These are phyloP conservation scores for Meloidogyne hapla DNA, from an alignment of 1,140 invertebrate genomes.

Conservation along the genomic window DNA sequence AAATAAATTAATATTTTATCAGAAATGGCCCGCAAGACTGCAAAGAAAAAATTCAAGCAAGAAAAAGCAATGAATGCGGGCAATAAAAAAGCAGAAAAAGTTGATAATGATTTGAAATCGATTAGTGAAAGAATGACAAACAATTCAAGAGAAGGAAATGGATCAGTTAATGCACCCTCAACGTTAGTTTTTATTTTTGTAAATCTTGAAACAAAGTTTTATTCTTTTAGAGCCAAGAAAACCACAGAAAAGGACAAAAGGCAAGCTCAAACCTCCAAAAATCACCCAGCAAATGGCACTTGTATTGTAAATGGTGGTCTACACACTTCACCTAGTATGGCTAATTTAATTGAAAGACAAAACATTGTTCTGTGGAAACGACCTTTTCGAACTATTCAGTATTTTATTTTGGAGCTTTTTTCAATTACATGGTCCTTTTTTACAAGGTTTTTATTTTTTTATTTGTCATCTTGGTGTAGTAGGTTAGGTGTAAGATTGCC, in stretches of 20 bases:
- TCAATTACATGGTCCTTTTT: slow-evolving; percentile 26
- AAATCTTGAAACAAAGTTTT: neutral
- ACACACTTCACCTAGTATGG: slow-evolving; percentile 25
- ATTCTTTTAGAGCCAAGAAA: neutral
- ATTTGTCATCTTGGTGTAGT: no score
- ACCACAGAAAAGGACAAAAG: neutral
- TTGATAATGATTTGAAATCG: neutral
- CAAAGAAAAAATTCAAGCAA: neutral
- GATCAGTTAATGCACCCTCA: neutral
- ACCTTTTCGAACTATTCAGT: slow-evolving; percentile 31
- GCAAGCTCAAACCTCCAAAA: neutral
- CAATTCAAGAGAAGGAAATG: neutral
- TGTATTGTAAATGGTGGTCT: slow-evolving; percentile 18
- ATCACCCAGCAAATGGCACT: slow-evolving; percentile 11
- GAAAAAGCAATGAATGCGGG: neutral
- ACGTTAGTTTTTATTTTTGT: neutral
- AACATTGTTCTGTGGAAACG: slow-evolving; percentile 39
- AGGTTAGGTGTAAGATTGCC: no score
- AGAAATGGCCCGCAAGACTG: neutral
- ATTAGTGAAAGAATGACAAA: neutral
- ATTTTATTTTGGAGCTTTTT: slow-evolving; percentile 32
- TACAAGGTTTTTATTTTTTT: slow-evolving; percentile 28
- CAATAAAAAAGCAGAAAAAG: neutral
- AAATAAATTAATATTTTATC: no score
- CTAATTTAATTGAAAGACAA: slow-evolving; percentile 33